Evolutionary conservation across 2,888 invertebrate genomes (phyloP).

Genomic region (Drosophila subsilvestris): DNA sequence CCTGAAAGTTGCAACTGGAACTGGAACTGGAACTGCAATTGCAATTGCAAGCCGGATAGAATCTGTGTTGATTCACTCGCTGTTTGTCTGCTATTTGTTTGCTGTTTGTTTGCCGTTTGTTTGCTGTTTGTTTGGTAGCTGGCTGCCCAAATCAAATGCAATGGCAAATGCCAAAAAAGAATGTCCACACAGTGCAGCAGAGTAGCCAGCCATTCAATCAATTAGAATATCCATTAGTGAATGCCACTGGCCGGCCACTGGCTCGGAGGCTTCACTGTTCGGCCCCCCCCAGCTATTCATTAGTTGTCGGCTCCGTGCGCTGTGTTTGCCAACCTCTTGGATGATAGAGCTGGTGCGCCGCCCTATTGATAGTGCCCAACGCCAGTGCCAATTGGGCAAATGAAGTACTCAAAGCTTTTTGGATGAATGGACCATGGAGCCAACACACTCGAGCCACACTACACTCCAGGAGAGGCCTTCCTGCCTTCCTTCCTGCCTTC

Average conservation of each 20-base stretch:
- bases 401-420: conserved; percentile 4
- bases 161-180: conserved; percentile 4
- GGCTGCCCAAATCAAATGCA: conserved; percentile 38
- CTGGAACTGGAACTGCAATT: conserved; percentile 5
- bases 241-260: background rate
- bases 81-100: conserved; percentile 33
- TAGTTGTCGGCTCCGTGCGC: conserved; percentile 35
- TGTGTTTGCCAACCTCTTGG: conserved; percentile 23
- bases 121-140: conserved; percentile 29
- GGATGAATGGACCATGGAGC: too few relatives aligned
- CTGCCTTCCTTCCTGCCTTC: too few relatives aligned
- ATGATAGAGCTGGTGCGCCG: background rate
- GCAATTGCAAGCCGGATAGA: conserved; percentile 12
- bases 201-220: background rate
- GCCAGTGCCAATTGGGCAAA: conserved; percentile 12
- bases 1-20: conserved; percentile 22
- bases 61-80: conserved; percentile 39
- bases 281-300: conserved; percentile 37
- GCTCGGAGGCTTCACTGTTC: conserved; percentile 8
- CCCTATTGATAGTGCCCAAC: background rate
- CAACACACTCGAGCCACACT: conserved; percentile 1
- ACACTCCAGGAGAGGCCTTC: too few relatives aligned
- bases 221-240: conserved; percentile 1
- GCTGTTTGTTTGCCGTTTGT: conserved; percentile 16
- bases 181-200: conserved; percentile 20